Evolutionary conservation across 2,888 invertebrate species (phyloP).

Genomic region (Agriopis leucophaearia): DNA sequence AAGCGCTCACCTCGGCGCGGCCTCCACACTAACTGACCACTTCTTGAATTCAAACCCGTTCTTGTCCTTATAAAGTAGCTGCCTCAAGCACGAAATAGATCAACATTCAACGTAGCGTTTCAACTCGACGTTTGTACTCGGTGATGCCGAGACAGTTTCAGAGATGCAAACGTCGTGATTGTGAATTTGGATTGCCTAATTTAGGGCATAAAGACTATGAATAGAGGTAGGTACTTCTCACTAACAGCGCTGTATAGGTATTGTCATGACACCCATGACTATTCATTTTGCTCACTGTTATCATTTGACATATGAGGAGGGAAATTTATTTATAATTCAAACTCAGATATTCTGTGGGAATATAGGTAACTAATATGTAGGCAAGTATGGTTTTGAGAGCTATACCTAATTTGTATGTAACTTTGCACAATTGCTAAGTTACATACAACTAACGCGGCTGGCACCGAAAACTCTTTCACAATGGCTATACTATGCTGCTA

Average conservation of each 20-base stretch:
- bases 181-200: constrained; percentile 10
- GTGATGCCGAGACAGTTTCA: constrained; percentile 8
- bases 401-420: background rate
- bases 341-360: background rate
- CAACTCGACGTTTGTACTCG: constrained; percentile 20
- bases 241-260: constrained; percentile 7
- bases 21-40: constrained; percentile 74
- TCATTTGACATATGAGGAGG: constrained; percentile 10
- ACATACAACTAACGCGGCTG: background rate
- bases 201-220: constrained; percentile 14
- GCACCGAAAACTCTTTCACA: background rate
- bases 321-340: constrained; percentile 4
- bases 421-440: background rate
- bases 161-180: background rate
- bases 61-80: constrained; percentile 60
- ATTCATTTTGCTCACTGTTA: constrained; percentile 13
- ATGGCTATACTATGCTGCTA: background rate
- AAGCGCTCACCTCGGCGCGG: constrained; percentile 77
- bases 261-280: constrained; percentile 8
- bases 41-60: constrained; percentile 79
- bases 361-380: no score
- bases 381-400: no score
- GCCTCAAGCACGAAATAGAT: constrained; percentile 58
- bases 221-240: background rate
- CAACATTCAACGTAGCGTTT: constrained; percentile 47